phyloP scores from a whole-genome alignment of 2,888 invertebrate species.

The Caenorhabditis plicata region DNA sequence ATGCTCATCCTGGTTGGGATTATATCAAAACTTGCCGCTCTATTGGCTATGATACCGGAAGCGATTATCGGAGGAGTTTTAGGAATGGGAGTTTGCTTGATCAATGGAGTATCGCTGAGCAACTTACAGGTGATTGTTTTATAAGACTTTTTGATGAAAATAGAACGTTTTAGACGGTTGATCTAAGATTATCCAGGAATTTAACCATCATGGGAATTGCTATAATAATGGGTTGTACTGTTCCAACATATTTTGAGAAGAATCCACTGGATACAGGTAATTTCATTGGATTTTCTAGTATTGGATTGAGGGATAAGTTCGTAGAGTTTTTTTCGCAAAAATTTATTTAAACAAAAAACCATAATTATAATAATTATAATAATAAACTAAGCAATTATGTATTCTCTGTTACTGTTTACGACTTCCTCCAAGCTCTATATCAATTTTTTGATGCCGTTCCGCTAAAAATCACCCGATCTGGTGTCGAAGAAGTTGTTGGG shows the following conservation, averaged over 20 bases:
- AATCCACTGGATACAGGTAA: conserved; percentile 36
- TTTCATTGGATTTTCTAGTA: no score
- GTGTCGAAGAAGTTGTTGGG: no score
- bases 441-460: not conserved
- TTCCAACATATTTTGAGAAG: conserved; percentile 45
- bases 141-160: not conserved
- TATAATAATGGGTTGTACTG: conserved; percentile 47
- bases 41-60: conserved; percentile 56
- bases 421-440: no score
- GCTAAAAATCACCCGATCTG: no score
- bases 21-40: conserved; percentile 52
- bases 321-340: no score
- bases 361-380: no score
- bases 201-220: conserved; percentile 56
- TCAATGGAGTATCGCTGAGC: conserved; percentile 52
- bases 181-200: conserved; percentile 40
- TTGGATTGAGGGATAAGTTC: no score
- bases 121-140: conserved; percentile 41
- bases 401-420: no score
- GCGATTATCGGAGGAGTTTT: conserved; percentile 58
- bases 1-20: conserved; percentile 33
- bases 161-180: conserved; percentile 24
- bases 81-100: conserved; percentile 55
- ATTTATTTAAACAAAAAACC: no score
- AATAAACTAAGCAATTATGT: no score